A percentile compares a stretch with the other conserved stretches of the same genome.
Conservation (phyloP, 2,113 vertebrate species). For the Podilymbus podiceps region DNA sequence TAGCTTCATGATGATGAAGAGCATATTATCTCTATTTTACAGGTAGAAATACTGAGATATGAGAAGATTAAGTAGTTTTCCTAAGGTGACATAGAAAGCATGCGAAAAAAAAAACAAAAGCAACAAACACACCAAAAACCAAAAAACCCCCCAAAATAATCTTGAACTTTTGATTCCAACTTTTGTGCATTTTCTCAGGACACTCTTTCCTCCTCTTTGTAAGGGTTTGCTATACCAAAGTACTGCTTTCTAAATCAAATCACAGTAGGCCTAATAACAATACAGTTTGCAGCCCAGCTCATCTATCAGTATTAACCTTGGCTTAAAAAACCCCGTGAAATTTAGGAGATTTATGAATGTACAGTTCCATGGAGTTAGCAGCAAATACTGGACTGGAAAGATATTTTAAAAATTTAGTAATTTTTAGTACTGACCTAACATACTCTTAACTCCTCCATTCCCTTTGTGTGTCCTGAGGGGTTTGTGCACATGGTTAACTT, state of each 20-base stretch:
- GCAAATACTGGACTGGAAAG: not conserved
- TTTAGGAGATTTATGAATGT: not conserved
- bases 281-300: not conserved
- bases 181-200: not conserved
- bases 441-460: not conserved
- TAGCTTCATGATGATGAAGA: not conserved
- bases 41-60: not conserved
- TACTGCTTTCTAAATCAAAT: not conserved
- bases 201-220: not conserved
- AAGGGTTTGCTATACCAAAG: not conserved
- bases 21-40: not conserved
- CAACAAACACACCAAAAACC: no score
- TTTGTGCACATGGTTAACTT: not conserved
- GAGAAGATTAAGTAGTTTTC: not conserved
- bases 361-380: not conserved
- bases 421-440: not conserved
- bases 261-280: not conserved
- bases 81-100: not conserved
- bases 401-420: not conserved
- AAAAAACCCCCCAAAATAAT: not conserved
- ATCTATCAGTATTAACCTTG: not conserved
- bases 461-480: not conserved
- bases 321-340: not conserved
- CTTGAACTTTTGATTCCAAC: not conserved
- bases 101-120: not conserved